A percentile compares a stretch with the other conserved stretches of the same genome.
Conservation (phyloP, 2,113 vertebrate species). For the Ancistrus triradiatus region DNA sequence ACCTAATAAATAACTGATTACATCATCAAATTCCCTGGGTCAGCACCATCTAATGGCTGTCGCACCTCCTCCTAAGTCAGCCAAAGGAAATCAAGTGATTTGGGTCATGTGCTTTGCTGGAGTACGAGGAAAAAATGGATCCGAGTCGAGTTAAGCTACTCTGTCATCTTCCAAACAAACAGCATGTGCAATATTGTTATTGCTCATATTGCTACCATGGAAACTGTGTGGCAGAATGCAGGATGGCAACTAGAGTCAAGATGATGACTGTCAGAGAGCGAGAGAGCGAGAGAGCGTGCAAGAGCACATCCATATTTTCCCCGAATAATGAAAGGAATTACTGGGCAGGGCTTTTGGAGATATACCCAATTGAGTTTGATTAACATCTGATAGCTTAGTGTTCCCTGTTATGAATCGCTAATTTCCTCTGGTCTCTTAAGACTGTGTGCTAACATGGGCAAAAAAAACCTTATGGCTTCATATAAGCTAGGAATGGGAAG, state of each 20-base stretch:
- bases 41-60: neutral
- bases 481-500: too few relatives aligned
- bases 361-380: slow-evolving; percentile 27
- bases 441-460: too few relatives aligned
- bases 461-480: neutral
- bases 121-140: slow-evolving; percentile 15
- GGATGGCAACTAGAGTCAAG: neutral
- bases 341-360: slow-evolving; percentile 21
- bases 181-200: slow-evolving; percentile 17
- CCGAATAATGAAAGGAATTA: slow-evolving; percentile 20
- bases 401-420: slow-evolving; percentile 33
- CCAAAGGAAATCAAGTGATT: neutral
- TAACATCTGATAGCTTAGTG: slow-evolving; percentile 30
- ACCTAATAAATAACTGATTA: too few relatives aligned
- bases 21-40: too few relatives aligned
- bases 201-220: slow-evolving; percentile 24
- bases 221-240: slow-evolving; percentile 5
- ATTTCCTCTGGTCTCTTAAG: slow-evolving; percentile 10
- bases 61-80: too few relatives aligned
- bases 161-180: neutral
- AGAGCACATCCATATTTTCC: slow-evolving; percentile 9
- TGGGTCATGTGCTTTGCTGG: neutral
- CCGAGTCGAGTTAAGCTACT: neutral
- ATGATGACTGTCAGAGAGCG: neutral
- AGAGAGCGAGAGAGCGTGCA: slow-evolving; percentile 13